phyloP scores from a whole-genome alignment of 2,113 vertebrate species.

The Podiceps cristatus region DNA sequence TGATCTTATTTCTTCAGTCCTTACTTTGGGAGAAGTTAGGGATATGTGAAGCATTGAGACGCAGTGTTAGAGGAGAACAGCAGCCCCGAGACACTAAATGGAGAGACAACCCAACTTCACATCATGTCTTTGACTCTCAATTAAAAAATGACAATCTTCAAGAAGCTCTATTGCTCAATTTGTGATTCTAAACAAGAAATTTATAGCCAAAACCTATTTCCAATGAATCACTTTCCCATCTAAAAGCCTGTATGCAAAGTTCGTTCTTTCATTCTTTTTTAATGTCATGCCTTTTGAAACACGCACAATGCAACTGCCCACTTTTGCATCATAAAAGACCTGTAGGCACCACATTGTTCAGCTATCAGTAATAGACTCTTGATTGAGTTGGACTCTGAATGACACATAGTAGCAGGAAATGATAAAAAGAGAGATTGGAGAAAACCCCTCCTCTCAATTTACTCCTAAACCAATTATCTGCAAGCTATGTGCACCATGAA shows the following conservation, averaged over 20 bases:
- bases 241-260: background rate
- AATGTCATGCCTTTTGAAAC: slow-evolving; percentile 50
- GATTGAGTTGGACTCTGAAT: slow-evolving; percentile 46
- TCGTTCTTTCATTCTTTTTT: background rate
- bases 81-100: background rate
- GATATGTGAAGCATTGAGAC: background rate
- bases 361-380: slow-evolving; percentile 51
- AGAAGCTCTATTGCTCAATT: background rate
- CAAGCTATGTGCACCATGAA: slow-evolving; percentile 27
- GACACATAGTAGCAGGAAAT: slow-evolving; percentile 33
- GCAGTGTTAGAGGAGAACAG: background rate
- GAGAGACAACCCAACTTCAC: background rate
- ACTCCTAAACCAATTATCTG: slow-evolving; percentile 39
- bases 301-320: slow-evolving; percentile 21
- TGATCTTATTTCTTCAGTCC: background rate
- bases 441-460: slow-evolving; percentile 38
- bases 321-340: slow-evolving; percentile 61
- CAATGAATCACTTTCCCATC: background rate
- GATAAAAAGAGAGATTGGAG: slow-evolving; percentile 36
- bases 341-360: slow-evolving; percentile 57
- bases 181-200: slow-evolving; percentile 27
- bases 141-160: background rate
- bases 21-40: background rate
- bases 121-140: background rate
- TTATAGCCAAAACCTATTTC: background rate